A percentile compares a stretch with the other conserved stretches of the same genome.
These are phyloP conservation scores for Oreortyx pictus DNA, from an alignment of 2,797 vertebrate genomes.

Conservation along the genomic window DNA sequence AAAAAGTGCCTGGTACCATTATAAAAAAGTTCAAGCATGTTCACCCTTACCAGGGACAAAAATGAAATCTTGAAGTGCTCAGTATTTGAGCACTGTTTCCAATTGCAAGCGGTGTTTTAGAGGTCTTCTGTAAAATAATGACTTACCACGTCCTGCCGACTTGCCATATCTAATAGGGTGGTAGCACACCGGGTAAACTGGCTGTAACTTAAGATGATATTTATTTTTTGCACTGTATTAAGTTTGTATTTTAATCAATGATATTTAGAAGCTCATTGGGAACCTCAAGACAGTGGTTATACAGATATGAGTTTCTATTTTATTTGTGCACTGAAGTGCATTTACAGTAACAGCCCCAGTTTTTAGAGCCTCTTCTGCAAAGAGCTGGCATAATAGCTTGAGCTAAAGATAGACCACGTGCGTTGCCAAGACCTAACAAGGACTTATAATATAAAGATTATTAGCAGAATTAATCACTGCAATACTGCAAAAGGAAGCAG, in stretches of 20 bases:
- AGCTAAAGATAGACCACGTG: neutral
- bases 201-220: neutral
- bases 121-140: neutral
- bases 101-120: neutral
- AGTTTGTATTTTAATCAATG: neutral
- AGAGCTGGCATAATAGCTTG: neutral
- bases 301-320: neutral
- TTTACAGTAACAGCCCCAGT: neutral
- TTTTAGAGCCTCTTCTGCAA: neutral
- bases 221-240: neutral
- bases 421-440: neutral
- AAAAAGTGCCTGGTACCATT: neutral
- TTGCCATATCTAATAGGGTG: neutral
- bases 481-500: neutral
- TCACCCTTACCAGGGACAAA: neutral
- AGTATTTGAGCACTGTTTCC: neutral
- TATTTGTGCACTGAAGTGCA: neutral
- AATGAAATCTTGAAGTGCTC: neutral
- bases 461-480: neutral
- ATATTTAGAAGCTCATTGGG: neutral
- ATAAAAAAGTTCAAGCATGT: neutral
- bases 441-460: neutral
- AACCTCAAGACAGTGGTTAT: neutral
- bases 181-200: neutral
- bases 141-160: neutral